Percentiles rank a stretch among this genome's conserved stretches.
phyloP scores from a whole-genome alignment of 2,888 invertebrate species.

The Vesta saturnalis region DNA sequence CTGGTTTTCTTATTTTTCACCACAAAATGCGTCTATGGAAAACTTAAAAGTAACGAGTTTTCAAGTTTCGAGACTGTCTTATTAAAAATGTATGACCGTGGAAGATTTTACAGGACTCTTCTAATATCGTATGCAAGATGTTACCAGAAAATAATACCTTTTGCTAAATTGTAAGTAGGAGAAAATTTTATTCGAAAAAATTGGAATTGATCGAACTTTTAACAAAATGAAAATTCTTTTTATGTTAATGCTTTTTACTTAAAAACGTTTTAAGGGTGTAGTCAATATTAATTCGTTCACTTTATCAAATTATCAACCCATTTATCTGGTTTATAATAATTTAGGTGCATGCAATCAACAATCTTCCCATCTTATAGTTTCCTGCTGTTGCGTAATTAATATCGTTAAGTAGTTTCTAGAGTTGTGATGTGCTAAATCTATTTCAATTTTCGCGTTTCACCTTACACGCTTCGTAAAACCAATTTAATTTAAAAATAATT shows the following conservation, averaged over 20 bases:
- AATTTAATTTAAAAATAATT: not conserved
- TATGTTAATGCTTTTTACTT: constrained; percentile 37
- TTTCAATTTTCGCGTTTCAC: constrained; percentile 10
- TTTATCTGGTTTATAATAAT: constrained; percentile 47
- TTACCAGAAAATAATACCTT: constrained; percentile 23
- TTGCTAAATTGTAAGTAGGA: constrained; percentile 14
- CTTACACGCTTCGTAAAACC: constrained; percentile 1
- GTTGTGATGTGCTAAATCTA: constrained; percentile 26
- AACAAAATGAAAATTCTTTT: not conserved
- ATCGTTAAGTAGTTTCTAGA: constrained; percentile 33
- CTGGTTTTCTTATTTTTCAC: constrained; percentile 13
- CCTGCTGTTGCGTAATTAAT: constrained; percentile 32
- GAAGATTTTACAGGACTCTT: constrained; percentile 21
- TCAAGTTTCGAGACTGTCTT: constrained; percentile 44
- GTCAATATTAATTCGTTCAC: constrained; percentile 48
- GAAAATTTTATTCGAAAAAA: not conserved
- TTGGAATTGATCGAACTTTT: not conserved
- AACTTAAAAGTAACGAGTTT: constrained; percentile 36
- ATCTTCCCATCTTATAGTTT: constrained; percentile 14
- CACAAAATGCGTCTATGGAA: constrained; percentile 28
- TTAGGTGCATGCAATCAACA: constrained; percentile 27
- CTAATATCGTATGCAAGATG: constrained; percentile 26
- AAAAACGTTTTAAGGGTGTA: constrained; percentile 43
- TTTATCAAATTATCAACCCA: constrained; percentile 44
- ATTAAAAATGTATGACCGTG: constrained; percentile 49